Base-by-base conservation (phyloP, 2,888 invertebrate species). In the Dichetophora obliterata region DNA sequence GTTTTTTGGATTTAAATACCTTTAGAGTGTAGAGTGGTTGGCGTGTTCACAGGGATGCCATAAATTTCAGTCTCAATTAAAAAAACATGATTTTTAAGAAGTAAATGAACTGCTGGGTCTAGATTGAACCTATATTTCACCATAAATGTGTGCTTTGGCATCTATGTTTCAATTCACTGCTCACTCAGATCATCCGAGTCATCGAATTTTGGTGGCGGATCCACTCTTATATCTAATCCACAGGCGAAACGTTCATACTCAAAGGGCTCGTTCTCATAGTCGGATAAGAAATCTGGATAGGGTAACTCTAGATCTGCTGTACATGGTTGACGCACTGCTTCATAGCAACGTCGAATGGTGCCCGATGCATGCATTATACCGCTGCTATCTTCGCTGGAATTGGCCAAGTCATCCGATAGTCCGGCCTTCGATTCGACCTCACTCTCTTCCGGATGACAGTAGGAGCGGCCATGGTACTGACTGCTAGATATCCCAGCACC, bases 201-300 rank as follows among this genome's bases (percentile, higher is more conserved):
- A 82, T 95, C 94, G 84, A 95, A 91, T 80, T 94, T 90, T 74
- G 95, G 95, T 74, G 95, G 95, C n/a, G 95, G 95, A 83, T 95
- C 92, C 34, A 92, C 93, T 50, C 93, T 92, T 24, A 95, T 93
- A 84, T 95, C 94, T 85, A 95, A 93, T 81, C 94, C 95, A n/a
- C 93, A 93, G 76, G 93, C 90, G 86, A 94, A 91, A 84, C 93
- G 91, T 86, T 94, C 92, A 83, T 91, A 91, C 89, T 93, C 90
- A 79, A 91, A 91, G 1, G 91, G 90, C 80, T 91, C 91, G 34
- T 91, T 91, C 82, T 91, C 91, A 65, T 90, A 91, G 80, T 91
- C 91, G 1, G 88, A 89, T 11, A 90, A 81, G 78, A 89, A 88
- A 81, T 89, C 89, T 2, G 89, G 89, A 82, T 88, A 88, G 87